Conservation (phyloP, 2,113 vertebrate species). For the Urocynchramus pylzowi region DNA sequence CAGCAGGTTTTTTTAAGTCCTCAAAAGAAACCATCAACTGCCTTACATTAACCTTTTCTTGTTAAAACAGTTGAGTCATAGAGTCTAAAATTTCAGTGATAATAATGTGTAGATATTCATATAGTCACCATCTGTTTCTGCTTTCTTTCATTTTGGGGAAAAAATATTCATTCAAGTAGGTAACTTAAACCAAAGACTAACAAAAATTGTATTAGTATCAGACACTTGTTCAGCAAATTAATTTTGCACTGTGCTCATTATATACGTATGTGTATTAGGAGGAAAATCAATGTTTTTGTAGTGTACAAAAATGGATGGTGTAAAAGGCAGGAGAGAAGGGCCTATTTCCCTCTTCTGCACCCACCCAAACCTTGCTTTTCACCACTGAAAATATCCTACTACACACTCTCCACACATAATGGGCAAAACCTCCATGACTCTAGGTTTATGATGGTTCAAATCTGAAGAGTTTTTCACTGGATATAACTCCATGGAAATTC, state of each 20-base stretch:
- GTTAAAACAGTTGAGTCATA: neutral
- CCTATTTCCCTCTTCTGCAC: neutral
- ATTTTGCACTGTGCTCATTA: neutral
- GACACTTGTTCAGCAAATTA: neutral
- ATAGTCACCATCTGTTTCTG: neutral
- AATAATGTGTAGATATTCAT: neutral
- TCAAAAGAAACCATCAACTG: neutral
- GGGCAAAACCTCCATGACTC: neutral
- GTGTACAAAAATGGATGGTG: neutral
- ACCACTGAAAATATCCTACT: neutral
- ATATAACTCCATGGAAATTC: neutral
- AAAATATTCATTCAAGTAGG: neutral
- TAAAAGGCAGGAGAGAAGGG: neutral
- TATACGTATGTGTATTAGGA: neutral
- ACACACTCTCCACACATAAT: accelerated
- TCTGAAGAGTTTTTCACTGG: neutral
- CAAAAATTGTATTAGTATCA: neutral
- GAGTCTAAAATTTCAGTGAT: neutral
- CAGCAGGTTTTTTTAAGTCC: neutral
- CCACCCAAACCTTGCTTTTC: neutral
- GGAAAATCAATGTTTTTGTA: neutral
- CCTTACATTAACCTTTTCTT: neutral
- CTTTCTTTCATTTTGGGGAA: neutral
- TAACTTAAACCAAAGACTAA: neutral
- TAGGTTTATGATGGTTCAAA: neutral